Conservation (phyloP, 2,888 invertebrate species). For the Ormyrus pomaceus region DNA sequence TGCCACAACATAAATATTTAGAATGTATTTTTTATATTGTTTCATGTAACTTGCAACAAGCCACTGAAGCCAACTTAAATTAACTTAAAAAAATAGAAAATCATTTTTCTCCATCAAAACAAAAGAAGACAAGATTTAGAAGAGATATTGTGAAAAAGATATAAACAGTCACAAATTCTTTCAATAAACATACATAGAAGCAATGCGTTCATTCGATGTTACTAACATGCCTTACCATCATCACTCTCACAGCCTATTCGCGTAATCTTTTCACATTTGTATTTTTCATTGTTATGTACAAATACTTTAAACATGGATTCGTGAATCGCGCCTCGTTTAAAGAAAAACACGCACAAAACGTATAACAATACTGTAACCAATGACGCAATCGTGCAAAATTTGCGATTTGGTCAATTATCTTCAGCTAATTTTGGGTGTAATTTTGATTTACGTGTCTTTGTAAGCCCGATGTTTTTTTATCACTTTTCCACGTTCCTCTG, state of each 20-base stretch:
- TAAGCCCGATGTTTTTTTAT: conserved; percentile 28
- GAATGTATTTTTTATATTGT: no score
- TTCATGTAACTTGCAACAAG: no score
- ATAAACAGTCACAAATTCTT: conserved; percentile 33
- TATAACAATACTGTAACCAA: conserved; percentile 38
- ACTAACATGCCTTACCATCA: conserved; percentile 5
- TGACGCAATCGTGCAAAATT: conserved; percentile 15
- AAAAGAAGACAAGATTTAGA: no score
- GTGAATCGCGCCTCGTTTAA: conserved; percentile 28
- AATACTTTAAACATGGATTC: conserved; percentile 50
- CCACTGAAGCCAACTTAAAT: no score
- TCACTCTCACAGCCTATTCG: conserved; percentile 61
- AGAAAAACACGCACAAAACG: conserved; percentile 25
- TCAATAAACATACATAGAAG: conserved; percentile 14
- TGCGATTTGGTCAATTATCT: conserved; percentile 11
- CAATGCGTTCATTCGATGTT: conserved; percentile 8
- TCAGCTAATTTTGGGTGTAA: conserved; percentile 6
- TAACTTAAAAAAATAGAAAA: no score
- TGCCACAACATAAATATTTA: no score
- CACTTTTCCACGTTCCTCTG: conserved; percentile 39
- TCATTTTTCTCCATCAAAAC: no score
- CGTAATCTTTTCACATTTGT: conserved; percentile 40
- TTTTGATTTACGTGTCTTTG: conserved; percentile 26
- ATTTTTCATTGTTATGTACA: conserved; percentile 58
- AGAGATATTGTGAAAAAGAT: conserved; percentile 20